Base-by-base conservation (phyloP, 2,113 vertebrate species). In the Pagrus major region DNA sequence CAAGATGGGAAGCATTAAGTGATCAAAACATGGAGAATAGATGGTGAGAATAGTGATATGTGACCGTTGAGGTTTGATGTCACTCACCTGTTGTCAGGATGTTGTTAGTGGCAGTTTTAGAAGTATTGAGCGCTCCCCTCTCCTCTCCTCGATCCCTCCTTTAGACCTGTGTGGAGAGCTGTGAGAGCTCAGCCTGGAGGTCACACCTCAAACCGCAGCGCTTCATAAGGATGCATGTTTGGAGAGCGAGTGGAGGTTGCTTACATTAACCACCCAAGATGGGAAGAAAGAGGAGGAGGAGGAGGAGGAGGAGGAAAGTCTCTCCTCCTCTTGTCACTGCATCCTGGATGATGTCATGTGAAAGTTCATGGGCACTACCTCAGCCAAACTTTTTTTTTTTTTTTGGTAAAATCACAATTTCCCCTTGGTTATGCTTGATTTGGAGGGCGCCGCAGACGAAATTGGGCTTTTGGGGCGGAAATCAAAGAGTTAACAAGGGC, bases 51-150 rank as follows among this genome's bases (percentile, higher is more conserved):
- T 1, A 14, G 6, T 1, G n/a, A 25, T 14, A 23, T 9, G 15
- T n/a, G 15, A 14, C 35, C n/a, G 47, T 5, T 33, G 18, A 59
- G 27, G 16, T 61, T 54, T 14, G 1, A 21, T 56, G 60, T 37
- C 75, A 75, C 93, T 89, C 83, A 93, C 93, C 91, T 93, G 87
- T 70, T 77, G 9, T 58, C 41, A 56, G 60, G 73, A 73, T 67
- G 76, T n/a, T 23, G 6, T 11, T 18, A 2, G 37, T 47, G 23
- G 21, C 2, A 6, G 31, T 29, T 20, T 69, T 7, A 23, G 21
- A 42, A 20, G 61, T 39, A 56, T 37, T 72, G 41, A 42, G 64
- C 3, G 14, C 20, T 18, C 23, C 4, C 27, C 11, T 44, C 10
- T 35, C n/a, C 23, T 33, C 9, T 31, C 23, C 29, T 29, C 7